Evolutionary conservation across 2,888 invertebrate species (phyloP), one percentile per base, ranked within the genome.

Genomic region (Cantharis rufa): DNA sequence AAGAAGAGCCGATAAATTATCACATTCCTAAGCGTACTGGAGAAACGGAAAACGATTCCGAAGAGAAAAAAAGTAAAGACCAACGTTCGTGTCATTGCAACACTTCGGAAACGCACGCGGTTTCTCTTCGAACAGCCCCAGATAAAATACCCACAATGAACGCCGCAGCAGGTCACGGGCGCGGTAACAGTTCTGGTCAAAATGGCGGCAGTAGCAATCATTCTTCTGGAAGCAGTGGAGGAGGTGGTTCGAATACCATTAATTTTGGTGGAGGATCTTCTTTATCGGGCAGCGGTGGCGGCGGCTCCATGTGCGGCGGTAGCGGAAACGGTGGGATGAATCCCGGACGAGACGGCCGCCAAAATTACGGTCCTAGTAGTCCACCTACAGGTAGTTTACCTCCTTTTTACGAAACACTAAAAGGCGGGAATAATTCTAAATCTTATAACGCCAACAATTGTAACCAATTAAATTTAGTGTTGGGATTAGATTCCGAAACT

Each of bases 1-100:
- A 95, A 88, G 96, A 96, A 78, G 96, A 96, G 83, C 96, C 96
- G 0, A 96, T 96, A 78, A 96, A 96, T 86, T 96, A 96, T 86
- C 96, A 93, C 84, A 94, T 96, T 81, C 96, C 96, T 21, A 95
- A 95, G 87, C 92, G 94, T 84, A 91, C 92, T 78, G 93, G 93
- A 9, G 92, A 92, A 85, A 88, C 89, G 10, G 92, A 92, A 85
- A 92, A 92, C 82, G 93, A 93, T 84, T 92, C 92, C 86, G 92
- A 91, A 78, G 94, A 91, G 88, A 92, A 91, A 82, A 91, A 92
- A 85, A 90, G 92, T 18, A 90, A 93, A 80, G 93, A 94, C 85
- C 93, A 93, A 82, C 90, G 93, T 81, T 88, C 93, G 80, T 92
- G 93, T 76, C 93, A 92, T 84, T 91, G 91, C 84, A 92, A 92